A percentile compares a stretch with the other conserved stretches of the same genome.
phyloP scores from a whole-genome alignment of 2,113 vertebrate genomes.

The Gymnarchus niloticus region DNA sequence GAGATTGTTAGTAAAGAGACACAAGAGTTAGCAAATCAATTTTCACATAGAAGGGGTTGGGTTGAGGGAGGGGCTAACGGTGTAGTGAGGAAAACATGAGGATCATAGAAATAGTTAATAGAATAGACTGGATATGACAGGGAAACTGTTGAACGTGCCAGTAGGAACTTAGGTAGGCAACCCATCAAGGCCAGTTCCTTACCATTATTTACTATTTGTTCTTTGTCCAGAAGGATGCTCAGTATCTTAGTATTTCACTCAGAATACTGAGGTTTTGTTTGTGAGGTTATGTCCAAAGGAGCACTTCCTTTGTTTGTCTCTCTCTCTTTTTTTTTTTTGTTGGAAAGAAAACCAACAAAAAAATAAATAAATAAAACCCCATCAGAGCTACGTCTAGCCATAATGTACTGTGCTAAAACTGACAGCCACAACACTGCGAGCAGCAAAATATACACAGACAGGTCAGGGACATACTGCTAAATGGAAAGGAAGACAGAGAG shows the following conservation, averaged over 20 bases:
- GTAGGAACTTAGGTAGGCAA: neutral
- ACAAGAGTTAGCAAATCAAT: conserved; percentile 50
- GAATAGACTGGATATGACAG: conserved; percentile 28
- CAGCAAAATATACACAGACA: neutral
- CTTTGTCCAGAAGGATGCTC: neutral
- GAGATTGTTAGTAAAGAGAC: conserved; percentile 61
- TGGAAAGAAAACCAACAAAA: neutral
- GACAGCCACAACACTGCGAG: neutral
- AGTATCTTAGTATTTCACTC: neutral
- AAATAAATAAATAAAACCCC: too few species aligned
- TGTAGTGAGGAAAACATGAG: conserved; percentile 40
- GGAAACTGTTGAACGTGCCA: neutral
- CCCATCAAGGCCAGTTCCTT: neutral
- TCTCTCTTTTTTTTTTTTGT: conserved; percentile 4
- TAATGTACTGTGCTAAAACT: neutral
- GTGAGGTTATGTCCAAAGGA: neutral
- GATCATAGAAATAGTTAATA: conserved; percentile 49
- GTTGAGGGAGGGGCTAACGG: conserved; percentile 15
- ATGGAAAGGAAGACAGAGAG: neutral
- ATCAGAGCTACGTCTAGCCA: neutral
- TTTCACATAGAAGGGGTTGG: conserved; percentile 35
- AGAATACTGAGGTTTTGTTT: neutral
- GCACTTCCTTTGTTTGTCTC: neutral
- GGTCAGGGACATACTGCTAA: neutral
- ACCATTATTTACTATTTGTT: neutral